These are phyloP conservation scores for Neolamprologus variostigma DNA, from an alignment of 2,113 vertebrate species.

Conservation along the genomic window DNA sequence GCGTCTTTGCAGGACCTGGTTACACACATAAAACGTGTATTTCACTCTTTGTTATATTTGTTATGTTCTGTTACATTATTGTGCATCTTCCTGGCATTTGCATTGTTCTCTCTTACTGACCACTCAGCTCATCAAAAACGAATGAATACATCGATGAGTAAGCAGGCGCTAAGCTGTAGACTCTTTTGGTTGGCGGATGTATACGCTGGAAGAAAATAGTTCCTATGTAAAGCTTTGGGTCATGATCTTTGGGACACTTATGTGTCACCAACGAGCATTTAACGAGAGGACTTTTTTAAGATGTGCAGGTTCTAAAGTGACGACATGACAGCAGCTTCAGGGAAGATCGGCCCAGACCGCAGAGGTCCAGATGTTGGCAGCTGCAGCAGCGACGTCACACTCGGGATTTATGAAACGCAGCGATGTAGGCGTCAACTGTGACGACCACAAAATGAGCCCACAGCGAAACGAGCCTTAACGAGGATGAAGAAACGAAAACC, in stretches of 20 bases:
- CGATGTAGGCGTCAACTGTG: neutral
- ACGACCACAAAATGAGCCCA: neutral
- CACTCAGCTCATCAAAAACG: neutral
- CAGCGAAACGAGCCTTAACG: neutral
- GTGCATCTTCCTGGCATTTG: neutral
- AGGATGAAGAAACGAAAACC: neutral
- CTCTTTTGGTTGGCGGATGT: neutral
- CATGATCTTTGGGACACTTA: neutral
- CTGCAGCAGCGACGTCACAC: neutral
- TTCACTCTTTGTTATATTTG: neutral
- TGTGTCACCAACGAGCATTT: neutral
- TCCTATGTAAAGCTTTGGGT: neutral
- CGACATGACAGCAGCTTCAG: neutral
- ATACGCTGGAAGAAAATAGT: neutral
- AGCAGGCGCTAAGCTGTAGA: neutral
- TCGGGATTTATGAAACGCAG: neutral
- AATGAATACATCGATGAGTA: neutral
- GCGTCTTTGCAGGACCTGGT: neutral
- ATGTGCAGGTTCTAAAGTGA: neutral
- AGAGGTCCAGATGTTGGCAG: neutral
- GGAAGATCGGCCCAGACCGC: neutral
- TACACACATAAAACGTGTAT: neutral
- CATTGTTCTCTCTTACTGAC: accelerated
- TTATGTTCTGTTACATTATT: accelerated
- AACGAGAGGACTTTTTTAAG: neutral